Base-by-base conservation (phyloP, 2,113 vertebrate species). In the Bubo blakistoni region DNA sequence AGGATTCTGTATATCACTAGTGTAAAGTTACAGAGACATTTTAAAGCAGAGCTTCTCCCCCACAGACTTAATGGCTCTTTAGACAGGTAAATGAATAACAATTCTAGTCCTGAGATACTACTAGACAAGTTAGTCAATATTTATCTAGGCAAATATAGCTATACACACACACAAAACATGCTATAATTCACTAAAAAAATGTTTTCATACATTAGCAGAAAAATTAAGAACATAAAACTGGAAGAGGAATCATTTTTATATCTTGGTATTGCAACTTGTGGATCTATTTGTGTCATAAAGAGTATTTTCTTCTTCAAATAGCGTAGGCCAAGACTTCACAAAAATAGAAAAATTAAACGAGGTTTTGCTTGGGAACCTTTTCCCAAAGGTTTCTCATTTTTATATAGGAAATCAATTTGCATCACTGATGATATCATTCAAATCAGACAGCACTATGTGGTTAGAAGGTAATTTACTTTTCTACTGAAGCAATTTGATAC, bases 381-480 rank as follows among this genome's bases (percentile, higher is more conserved):
- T 95, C 94, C 92, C 88, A 92, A 93, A 96, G 82, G 92, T 86
- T 97, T 88, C 77, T 94, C 67, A 92, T 94, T 97, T 97, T 97
- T 94, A 96, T 94, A 96, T 94, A 96, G 91, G 96, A 98, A 98
- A 98, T 98, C 97, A 98, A 98, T 98, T 98, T 98, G 95, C 95
- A 98, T 98, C 97, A 96, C 92, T 96, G 96, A 98, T 98, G 96
- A 92, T 96, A 98, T 96, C 94, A 96, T 97, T 98, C 97, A 98
- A 96, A 98, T 97, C 95, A 97, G 92, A 97, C 92, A 96, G 95
- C 94, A 95, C 93, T 93, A 90, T 96, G 96, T 97, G 95, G 96
- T 98, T 98, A 98, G 93, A 95, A 98, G 95, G 95, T 97, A 98
- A 98, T 98, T 98, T 97, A 97, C 96, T 97, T 95, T 97, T 97